Conservation (phyloP, 2,113 vertebrate species). For the Amphiprion ocellaris region DNA sequence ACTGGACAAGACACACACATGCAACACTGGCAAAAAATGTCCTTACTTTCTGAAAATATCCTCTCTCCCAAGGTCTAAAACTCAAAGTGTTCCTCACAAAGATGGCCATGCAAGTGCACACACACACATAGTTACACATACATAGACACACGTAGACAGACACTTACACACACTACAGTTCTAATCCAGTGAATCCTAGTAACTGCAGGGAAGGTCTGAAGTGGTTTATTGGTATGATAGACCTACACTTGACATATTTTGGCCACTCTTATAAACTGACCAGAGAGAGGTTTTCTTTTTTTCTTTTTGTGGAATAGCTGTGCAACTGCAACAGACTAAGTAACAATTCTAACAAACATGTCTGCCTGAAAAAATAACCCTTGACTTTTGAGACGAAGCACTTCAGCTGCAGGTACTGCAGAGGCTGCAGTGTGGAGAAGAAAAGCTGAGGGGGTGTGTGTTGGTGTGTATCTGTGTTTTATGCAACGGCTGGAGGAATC, state of each 20-base stretch:
- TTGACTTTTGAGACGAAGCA: slow-evolving; percentile 7
- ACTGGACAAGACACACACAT: not conserved
- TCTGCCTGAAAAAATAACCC: not conserved
- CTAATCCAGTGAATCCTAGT: slow-evolving; percentile 27
- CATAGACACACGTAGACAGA: rapidly evolving
- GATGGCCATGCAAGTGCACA: not conserved
- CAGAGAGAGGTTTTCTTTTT: not conserved
- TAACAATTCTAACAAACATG: not conserved
- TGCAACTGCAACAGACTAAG: not conserved
- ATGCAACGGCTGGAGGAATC: no score
- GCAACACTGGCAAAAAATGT: not conserved
- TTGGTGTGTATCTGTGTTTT: no score
- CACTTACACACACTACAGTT: not conserved
- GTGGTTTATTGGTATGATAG: slow-evolving; percentile 15
- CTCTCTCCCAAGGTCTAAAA: not conserved
- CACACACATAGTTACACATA: no score
- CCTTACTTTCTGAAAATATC: not conserved
- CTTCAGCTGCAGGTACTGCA: not conserved
- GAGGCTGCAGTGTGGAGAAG: no score
- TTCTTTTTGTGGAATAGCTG: not conserved
- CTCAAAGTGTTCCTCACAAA: not conserved
- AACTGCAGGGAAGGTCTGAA: slow-evolving; percentile 24
- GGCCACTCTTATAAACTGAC: slow-evolving; percentile 3
- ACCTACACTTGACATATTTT: slow-evolving; percentile 26
- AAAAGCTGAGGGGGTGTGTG: no score